Percentiles rank a stretch among this genome's conserved stretches.
Conservation (phyloP, 92 coral and sea anemone genomes). For the Zoanthus sociatus region DNA sequence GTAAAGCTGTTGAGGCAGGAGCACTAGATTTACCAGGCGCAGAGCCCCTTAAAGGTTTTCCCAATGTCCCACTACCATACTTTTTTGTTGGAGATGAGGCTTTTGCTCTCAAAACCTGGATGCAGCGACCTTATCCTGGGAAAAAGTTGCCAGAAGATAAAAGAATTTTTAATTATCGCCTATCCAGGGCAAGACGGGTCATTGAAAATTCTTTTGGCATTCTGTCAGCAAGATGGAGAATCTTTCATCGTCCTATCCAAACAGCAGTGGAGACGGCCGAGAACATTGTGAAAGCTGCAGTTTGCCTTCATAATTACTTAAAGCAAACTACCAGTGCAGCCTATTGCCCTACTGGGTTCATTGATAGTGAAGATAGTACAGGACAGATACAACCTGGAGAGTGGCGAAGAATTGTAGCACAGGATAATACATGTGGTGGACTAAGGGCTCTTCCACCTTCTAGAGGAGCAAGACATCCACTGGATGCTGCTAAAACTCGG, state of each 20-base stretch:
- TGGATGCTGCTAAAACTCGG: background rate
- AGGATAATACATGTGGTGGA: slow-evolving; percentile 40
- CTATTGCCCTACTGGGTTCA: slow-evolving; percentile 47
- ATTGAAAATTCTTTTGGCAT: slow-evolving; percentile 69
- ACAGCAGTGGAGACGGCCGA: slow-evolving; percentile 34
- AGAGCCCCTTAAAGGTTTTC: slow-evolving; percentile 51
- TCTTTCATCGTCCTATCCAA: slow-evolving; percentile 46
- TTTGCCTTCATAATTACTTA: slow-evolving; percentile 55
- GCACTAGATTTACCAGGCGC: slow-evolving; percentile 14
- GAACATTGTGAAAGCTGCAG: slow-evolving; percentile 41
- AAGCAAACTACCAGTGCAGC: slow-evolving; percentile 30
- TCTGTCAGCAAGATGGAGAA: slow-evolving; percentile 53
- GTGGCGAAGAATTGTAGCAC: slow-evolving; percentile 52
- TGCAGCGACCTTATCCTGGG: slow-evolving; percentile 57
- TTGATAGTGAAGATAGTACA: slow-evolving; percentile 56
- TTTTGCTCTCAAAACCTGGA: slow-evolving; percentile 60
- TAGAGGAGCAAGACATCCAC: slow-evolving; percentile 50
- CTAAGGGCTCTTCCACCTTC: slow-evolving; percentile 28
- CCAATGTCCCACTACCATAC: slow-evolving; percentile 49
- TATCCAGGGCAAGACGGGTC: slow-evolving; percentile 51
- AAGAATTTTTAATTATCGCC: slow-evolving; percentile 54
- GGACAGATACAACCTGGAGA: slow-evolving; percentile 57
- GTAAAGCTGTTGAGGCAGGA: slow-evolving; percentile 54
- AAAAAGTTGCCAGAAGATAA: slow-evolving; percentile 35
- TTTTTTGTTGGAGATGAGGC: slow-evolving; percentile 65